Evolutionary conservation across 1,140 invertebrate species (phyloP).

Genomic region (Bombus consobrinus): DNA sequence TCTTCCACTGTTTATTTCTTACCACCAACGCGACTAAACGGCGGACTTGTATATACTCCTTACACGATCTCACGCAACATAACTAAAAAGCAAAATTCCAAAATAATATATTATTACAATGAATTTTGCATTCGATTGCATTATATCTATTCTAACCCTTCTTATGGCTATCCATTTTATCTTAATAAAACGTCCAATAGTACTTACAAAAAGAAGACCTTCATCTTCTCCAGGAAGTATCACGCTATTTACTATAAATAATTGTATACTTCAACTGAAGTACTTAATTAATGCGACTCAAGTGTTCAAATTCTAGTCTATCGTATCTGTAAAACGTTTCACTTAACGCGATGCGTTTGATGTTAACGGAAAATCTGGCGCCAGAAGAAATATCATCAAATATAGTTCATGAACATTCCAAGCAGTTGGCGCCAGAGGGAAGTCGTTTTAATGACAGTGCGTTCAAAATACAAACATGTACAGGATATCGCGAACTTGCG

Average conservation of each 20-base stretch:
- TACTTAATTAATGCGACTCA: neutral
- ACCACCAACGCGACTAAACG: neutral
- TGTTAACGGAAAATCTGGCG: neutral
- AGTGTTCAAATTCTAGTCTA: neutral
- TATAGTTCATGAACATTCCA: neutral
- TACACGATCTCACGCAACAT: neutral
- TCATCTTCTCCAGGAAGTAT: neutral
- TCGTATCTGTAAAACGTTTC: neutral
- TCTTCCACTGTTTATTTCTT: conserved; percentile 35
- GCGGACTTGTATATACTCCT: neutral
- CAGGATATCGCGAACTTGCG: neutral
- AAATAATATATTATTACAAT: neutral
- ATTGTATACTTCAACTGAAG: neutral
- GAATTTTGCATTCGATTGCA: neutral
- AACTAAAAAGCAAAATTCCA: neutral
- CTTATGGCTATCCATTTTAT: neutral
- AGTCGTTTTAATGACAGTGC: conserved; percentile 12
- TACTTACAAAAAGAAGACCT: neutral
- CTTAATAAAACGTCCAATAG: neutral
- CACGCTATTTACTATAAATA: neutral
- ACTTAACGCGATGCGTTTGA: neutral
- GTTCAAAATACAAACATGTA: conserved; percentile 59
- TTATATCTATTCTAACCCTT: neutral
- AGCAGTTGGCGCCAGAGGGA: conserved; percentile 30
- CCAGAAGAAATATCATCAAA: neutral